A percentile compares a stretch with the other conserved stretches of the same genome.
Conservation (phyloP, 1,140 invertebrate genomes). For the Drosophila bifasciata region DNA sequence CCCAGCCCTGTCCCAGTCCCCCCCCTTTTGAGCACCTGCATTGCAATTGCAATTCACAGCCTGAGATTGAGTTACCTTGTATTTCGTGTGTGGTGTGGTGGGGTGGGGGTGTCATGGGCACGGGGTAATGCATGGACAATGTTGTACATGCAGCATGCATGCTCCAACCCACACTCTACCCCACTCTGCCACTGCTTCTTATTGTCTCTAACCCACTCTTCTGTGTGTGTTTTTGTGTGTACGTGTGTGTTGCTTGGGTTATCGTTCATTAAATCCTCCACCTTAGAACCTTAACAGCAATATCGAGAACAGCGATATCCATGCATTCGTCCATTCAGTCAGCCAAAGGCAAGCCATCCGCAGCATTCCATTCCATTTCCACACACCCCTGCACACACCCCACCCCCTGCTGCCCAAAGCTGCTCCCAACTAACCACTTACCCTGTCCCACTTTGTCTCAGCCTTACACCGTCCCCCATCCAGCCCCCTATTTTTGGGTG, state of each 20-base stretch:
- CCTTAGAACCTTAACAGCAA: slow-evolving; percentile 74
- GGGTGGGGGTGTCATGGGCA: no score
- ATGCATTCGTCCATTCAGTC: neutral
- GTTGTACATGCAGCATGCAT: slow-evolving; percentile 48
- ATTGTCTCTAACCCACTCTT: no score
- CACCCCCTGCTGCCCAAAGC: neutral
- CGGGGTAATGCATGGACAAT: slow-evolving; percentile 21
- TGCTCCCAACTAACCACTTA: slow-evolving; percentile 45
- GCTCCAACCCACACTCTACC: slow-evolving; percentile 1
- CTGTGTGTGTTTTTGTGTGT: slow-evolving; percentile 12
- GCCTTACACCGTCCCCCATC: slow-evolving; percentile 4
- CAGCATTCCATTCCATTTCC: no score
- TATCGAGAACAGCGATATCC: slow-evolving; percentile 68
- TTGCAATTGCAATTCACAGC: slow-evolving; percentile 1
- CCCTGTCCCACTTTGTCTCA: slow-evolving; percentile 65
- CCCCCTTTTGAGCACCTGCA: neutral
- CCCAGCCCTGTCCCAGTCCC: no score
- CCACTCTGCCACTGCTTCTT: neutral
- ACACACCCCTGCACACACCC: no score
- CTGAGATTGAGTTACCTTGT: neutral
- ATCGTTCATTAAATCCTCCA: slow-evolving; percentile 80
- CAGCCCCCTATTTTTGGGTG: neutral
- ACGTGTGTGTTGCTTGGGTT: slow-evolving; percentile 46
- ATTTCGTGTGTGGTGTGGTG: slow-evolving; percentile 24
- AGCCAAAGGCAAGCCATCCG: neutral